Percentiles rank a stretch among this genome's conserved stretches.
Conservation (phyloP, 2,888 invertebrate species). For the Diogma glabrata region DNA sequence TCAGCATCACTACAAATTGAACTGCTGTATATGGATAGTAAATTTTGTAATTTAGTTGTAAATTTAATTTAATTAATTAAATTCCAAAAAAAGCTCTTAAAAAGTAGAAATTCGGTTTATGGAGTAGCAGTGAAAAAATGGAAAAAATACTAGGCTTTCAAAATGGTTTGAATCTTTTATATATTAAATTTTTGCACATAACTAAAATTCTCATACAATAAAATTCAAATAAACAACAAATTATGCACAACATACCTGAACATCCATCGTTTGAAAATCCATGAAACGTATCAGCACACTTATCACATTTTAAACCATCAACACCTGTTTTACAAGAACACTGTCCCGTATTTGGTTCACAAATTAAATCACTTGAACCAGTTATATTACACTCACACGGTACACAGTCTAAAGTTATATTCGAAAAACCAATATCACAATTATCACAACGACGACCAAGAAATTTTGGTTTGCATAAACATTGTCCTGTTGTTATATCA, state of each 20-base stretch:
- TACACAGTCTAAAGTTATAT: slow-evolving; percentile 67
- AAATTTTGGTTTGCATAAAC: slow-evolving; percentile 60
- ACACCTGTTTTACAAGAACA: slow-evolving; percentile 71
- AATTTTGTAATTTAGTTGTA: too few species aligned
- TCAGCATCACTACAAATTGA: too few species aligned
- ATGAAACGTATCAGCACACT: slow-evolving; percentile 58
- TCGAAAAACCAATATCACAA: slow-evolving; percentile 56
- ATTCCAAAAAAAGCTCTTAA: too few species aligned
- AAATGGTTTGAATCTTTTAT: too few species aligned
- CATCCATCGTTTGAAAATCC: slow-evolving; percentile 56
- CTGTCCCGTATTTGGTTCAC: slow-evolving; percentile 64
- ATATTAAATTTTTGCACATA: too few species aligned
- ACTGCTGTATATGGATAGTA: too few species aligned
- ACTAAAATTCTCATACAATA: too few species aligned
- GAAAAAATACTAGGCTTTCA: too few species aligned
- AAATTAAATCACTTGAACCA: slow-evolving; percentile 55
- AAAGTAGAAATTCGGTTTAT: too few species aligned
- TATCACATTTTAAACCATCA: slow-evolving; percentile 63
- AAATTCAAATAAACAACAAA: too few species aligned
- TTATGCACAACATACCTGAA: slow-evolving; percentile 58
- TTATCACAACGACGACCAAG: slow-evolving; percentile 57
- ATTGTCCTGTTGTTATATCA: slow-evolving; percentile 60
- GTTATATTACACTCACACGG: slow-evolving; percentile 63
- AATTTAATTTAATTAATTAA: too few species aligned
- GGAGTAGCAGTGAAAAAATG: too few species aligned